Conservation (phyloP, 1,140 invertebrate genomes). For the Rhynchophorus ferrugineus region DNA sequence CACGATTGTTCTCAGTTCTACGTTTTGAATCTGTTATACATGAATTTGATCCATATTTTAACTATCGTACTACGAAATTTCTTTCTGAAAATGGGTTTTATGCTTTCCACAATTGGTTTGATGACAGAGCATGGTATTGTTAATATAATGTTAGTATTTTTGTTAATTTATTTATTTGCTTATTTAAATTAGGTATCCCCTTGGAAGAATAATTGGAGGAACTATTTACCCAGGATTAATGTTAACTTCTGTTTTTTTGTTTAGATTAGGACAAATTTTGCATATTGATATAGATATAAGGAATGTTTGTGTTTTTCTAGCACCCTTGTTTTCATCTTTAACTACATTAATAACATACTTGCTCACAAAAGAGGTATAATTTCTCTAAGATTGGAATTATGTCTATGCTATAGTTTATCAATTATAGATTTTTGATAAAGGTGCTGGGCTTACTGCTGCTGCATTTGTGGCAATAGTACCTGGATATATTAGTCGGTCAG, state of each 20-base stretch:
- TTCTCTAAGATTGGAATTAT: neutral
- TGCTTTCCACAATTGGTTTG: conserved; percentile 98
- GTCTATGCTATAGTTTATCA: neutral
- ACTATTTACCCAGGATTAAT: conserved; percentile 98
- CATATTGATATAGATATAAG: conserved; percentile 94
- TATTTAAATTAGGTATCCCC: conserved; percentile 12
- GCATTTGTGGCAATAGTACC: conserved; percentile 95
- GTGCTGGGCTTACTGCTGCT: conserved; percentile 87
- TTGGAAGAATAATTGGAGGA: conserved; percentile 47
- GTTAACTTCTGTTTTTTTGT: conserved; percentile 91
- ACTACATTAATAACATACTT: conserved; percentile 94
- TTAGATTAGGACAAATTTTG: conserved; percentile 79
- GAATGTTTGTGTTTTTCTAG: conserved; percentile 96
- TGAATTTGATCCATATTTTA: conserved; percentile 99
- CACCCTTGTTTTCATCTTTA: conserved; percentile 93
- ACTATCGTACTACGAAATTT: conserved; percentile 93
- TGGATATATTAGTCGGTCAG: conserved; percentile 94
- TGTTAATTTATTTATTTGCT: neutral
- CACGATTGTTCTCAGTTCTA: conserved; percentile 90
- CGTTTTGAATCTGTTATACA: conserved; percentile 97
- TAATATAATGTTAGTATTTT: conserved; percentile 45
- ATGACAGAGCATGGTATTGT: conserved; percentile 97
- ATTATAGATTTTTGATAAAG: conserved; percentile 53
- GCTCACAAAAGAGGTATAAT: conserved; percentile 82
- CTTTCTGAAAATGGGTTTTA: conserved; percentile 95